Evolutionary conservation across 2,888 invertebrate species (phyloP).

Genomic region (Amphipyra berbera): DNA sequence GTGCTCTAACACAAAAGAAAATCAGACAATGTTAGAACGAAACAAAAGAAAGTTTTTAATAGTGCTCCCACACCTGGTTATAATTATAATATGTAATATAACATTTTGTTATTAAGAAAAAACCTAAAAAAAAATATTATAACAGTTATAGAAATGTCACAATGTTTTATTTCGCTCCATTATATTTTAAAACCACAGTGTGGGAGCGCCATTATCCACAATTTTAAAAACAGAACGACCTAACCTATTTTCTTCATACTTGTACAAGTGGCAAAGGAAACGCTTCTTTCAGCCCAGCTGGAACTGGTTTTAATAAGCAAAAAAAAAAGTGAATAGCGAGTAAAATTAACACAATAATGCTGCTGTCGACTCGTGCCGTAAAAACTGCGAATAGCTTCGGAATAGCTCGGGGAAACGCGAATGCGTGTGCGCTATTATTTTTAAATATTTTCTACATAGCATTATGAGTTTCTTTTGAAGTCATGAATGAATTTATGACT

Average conservation of each 20-base stretch:
- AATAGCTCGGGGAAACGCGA: conserved; percentile 55
- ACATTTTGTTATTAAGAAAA: no score
- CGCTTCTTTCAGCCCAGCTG: conserved; percentile 34
- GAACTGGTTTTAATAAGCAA: conserved; percentile 46
- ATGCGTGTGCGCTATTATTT: conserved; percentile 40
- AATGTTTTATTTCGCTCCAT: no score
- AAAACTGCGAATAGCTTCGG: conserved; percentile 64
- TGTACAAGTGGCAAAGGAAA: conserved; percentile 48
- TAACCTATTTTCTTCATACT: conserved; percentile 46
- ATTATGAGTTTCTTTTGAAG: conserved; percentile 42
- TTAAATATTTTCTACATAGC: conserved; percentile 46
- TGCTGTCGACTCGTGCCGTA: conserved; percentile 55
- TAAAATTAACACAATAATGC: conserved; percentile 60
- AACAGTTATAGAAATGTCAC: no score
- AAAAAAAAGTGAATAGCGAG: conserved; percentile 48
- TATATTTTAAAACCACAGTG: no score
- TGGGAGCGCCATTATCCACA: no score
- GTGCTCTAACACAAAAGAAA: no score
- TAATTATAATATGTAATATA: no score
- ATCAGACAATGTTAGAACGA: no score
- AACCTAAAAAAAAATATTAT: no score
- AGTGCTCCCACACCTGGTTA: no score
- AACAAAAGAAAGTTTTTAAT: no score
- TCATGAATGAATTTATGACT: conserved; percentile 42
- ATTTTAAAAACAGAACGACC: conserved; percentile 23